Evolutionary conservation across 2,888 invertebrate genomes (phyloP).

Genomic region (Dasypolia templi): DNA sequence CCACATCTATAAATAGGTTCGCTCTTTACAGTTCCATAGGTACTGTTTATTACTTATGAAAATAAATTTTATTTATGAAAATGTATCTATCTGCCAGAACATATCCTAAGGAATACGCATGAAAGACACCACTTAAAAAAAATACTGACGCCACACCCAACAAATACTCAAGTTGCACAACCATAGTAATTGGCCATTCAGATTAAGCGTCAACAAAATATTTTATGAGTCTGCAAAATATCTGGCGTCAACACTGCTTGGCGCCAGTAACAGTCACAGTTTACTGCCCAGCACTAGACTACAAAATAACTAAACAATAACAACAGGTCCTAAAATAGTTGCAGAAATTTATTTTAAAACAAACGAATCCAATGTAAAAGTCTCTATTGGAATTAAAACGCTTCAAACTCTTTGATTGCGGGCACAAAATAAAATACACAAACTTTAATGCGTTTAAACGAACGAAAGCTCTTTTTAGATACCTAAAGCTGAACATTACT

Average conservation of each 20-base stretch:
- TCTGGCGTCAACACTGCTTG: conserved; percentile 30
- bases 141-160: conserved; percentile 1
- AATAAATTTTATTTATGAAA: too few species aligned
- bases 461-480: conserved; percentile 46
- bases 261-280: conserved; percentile 46
- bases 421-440: conserved; percentile 31
- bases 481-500: conserved; percentile 38
- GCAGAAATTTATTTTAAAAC: conserved; percentile 2
- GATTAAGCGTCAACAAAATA: conserved; percentile 53
- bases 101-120: not conserved
- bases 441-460: conserved; percentile 8
- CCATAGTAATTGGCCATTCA: conserved; percentile 45
- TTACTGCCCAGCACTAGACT: conserved; percentile 33
- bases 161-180: conserved; percentile 15
- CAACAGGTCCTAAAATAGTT: conserved; percentile 23
- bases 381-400: conserved; percentile 9
- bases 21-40: not conserved
- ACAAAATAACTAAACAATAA: conserved; percentile 20
- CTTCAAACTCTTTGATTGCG: not conserved
- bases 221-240: conserved; percentile 56
- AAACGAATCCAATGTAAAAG: conserved; percentile 13
- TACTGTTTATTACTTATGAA: too few species aligned
- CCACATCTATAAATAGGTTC: too few species aligned
- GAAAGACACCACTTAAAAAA: not conserved
- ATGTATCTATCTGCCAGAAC: too few species aligned